Evolutionary conservation across 2,888 invertebrate species (phyloP), one percentile per base, ranked within the genome.

Genomic region (Halictus quadricinctus): DNA sequence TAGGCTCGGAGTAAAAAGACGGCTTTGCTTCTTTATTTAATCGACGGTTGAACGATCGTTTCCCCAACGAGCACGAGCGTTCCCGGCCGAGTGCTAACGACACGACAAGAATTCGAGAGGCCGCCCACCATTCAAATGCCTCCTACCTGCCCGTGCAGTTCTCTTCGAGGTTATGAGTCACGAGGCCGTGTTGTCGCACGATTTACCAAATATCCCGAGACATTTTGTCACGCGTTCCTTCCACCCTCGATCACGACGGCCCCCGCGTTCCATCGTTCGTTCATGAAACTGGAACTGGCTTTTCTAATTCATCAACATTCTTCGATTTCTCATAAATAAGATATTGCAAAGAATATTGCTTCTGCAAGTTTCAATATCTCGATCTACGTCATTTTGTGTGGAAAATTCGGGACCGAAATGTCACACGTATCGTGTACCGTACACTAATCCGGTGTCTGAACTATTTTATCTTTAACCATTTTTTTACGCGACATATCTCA

Each of bases 61-160:
- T 72, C 46, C 72, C 70, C 76, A 69, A 69, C 69, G 69, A 69
- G 69, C 69, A 4, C 41, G 69, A 69, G 8, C 48, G 54, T 64
- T 64, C 64, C 29, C 70, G 74, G 46, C 76, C 50, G 85, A 73
- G 43, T 70, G 86, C 36, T 77, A 85, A 81, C 84, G 83, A 84
- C 79, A 82, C 81, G 86, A 80, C 79, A 83, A 79, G 89, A 89
- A 89, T 87, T 88, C 87, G 80, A 75, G 85, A 81, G 83, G 83
- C 81, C 88, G 87, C 89, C 87, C 80, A 89, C 83, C 82, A 74
- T n/a, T 80, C 74, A 87, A 88, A 89, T 88, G 82, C 87, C 80
- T 58, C 58, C 58, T 88, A 85, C 81, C 87, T 83, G 85, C 81
- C 64, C 81, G 69, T 76, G 58, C 80, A 76, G 75, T 70, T 79